Conservation (phyloP, 1,140 invertebrate species). For the Orussus abietinus region DNA sequence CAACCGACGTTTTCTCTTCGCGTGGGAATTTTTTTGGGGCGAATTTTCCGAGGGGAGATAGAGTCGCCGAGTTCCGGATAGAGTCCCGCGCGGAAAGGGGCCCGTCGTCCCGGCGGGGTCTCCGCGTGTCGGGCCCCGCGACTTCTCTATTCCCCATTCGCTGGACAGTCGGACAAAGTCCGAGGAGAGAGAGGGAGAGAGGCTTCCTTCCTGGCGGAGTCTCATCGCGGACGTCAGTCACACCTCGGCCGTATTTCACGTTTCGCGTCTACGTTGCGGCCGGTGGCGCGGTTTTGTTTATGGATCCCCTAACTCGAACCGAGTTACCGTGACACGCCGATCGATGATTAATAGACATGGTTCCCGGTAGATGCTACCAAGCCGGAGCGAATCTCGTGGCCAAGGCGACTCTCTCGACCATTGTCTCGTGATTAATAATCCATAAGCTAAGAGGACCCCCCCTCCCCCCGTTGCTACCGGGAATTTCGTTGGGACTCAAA, state of each 20-base stretch:
- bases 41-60: no score
- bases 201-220: constrained; percentile 21
- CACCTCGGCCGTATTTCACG: constrained; percentile 36
- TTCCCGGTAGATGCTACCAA: constrained; percentile 36
- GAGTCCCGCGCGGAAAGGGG: no score
- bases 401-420: constrained; percentile 18
- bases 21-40: no score
- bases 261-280: constrained; percentile 17
- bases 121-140: no score
- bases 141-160: no score
- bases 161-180: no score
- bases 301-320: constrained; percentile 33
- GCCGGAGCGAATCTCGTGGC: constrained; percentile 21
- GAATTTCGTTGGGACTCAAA: no score
- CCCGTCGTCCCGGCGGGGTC: no score
- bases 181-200: no score
- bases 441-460: constrained; percentile 33
- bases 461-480: constrained; percentile 13
- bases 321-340: constrained; percentile 16
- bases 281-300: constrained; percentile 35
- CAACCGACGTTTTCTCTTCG: no score
- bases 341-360: constrained; percentile 43
- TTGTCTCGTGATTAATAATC: constrained; percentile 47
- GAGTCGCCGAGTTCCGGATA: no score
- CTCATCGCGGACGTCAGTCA: constrained; percentile 34